A percentile compares a stretch with the other conserved stretches of the same genome.
Conservation (phyloP, 2,113 vertebrate genomes). For the Pluvianellus socialis region DNA sequence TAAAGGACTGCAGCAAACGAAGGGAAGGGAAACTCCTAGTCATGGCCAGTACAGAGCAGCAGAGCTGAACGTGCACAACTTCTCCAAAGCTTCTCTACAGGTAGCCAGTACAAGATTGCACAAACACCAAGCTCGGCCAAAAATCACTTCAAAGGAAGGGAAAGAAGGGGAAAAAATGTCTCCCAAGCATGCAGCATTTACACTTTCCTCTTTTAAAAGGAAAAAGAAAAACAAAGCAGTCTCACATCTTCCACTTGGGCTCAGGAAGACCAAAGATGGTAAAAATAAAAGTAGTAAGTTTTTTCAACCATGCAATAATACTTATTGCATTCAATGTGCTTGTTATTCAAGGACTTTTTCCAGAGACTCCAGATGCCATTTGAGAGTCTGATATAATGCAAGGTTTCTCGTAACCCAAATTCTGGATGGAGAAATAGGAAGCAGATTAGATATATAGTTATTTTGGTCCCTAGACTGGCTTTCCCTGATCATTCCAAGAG, state of each 20-base stretch:
- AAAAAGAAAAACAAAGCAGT: background rate
- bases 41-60: background rate
- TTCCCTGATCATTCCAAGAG: background rate
- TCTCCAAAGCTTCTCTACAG: background rate
- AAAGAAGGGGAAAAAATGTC: background rate
- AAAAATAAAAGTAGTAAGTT: background rate
- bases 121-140: background rate
- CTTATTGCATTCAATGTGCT: background rate
- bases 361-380: background rate
- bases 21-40: background rate
- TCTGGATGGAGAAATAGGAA: background rate
- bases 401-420: background rate
- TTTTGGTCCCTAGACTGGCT: background rate
- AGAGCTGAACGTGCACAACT: background rate
- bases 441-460: background rate
- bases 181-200: background rate
- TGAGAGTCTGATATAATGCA: background rate
- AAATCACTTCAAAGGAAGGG: background rate
- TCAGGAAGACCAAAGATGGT: background rate
- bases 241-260: background rate
- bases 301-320: background rate
- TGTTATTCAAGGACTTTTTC: background rate
- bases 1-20: background rate
- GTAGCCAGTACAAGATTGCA: background rate
- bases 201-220: background rate